Conservation (phyloP, 2,797 vertebrate genomes). For the Acomys russatus region DNA sequence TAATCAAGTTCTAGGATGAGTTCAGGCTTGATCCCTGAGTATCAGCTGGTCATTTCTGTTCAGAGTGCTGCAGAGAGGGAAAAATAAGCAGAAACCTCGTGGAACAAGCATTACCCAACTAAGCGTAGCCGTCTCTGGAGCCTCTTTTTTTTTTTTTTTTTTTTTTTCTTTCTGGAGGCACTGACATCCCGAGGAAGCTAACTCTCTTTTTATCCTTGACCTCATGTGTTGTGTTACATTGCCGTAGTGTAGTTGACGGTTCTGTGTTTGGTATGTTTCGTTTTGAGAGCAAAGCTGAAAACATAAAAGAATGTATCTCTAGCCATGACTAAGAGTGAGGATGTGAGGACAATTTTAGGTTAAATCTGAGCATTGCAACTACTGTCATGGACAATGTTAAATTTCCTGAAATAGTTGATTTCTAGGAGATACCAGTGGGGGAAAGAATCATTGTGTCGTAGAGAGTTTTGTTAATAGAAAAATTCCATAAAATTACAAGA, state of each 20-base stretch:
- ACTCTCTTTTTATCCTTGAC: slow-evolving; percentile 44
- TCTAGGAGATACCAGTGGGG: slow-evolving; percentile 39
- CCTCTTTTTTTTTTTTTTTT: slow-evolving; percentile 32
- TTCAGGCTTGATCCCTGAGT: slow-evolving; percentile 70
- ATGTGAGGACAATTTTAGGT: slow-evolving; percentile 59
- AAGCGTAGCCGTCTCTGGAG: slow-evolving; percentile 44
- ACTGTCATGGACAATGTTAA: slow-evolving; percentile 40
- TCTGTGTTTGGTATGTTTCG: slow-evolving; percentile 65
- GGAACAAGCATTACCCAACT: slow-evolving; percentile 62
- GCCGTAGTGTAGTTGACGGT: slow-evolving; percentile 55
- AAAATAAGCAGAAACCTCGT: slow-evolving; percentile 65
- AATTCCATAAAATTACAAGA: slow-evolving; percentile 58
- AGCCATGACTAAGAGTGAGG: slow-evolving; percentile 54
- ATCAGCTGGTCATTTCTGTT: slow-evolving; percentile 64
- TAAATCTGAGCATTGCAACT: slow-evolving; percentile 48
- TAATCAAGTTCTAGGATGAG: slow-evolving; percentile 44
- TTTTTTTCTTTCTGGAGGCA: slow-evolving; percentile 31
- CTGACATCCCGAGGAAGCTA: slow-evolving; percentile 63
- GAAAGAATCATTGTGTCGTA: not conserved
- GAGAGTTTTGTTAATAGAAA: slow-evolving; percentile 55
- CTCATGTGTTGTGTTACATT: slow-evolving; percentile 26
- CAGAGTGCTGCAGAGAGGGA: slow-evolving; percentile 67
- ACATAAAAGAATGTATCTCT: slow-evolving; percentile 19
- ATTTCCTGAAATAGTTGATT: slow-evolving; percentile 47
- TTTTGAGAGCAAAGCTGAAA: slow-evolving; percentile 76